Evolutionary conservation across 2,113 vertebrate species (phyloP), one percentile per base, ranked within the genome.

Genomic region (Oceanodroma tethys): DNA sequence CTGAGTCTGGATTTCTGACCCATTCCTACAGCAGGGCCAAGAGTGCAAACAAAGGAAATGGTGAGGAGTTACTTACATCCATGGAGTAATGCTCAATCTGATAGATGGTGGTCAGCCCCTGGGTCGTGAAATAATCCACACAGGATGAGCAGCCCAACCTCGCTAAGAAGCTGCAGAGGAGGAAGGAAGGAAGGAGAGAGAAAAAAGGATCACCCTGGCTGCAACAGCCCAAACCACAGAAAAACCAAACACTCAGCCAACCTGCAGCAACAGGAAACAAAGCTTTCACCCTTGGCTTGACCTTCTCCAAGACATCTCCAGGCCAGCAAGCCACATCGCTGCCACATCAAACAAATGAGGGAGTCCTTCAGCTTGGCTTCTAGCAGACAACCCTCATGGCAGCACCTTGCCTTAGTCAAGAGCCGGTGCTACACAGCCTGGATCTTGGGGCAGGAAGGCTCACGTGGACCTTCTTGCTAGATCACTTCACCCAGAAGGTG

Each of bases 41-140:
- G 89, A 71, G 70, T 21, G 55, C 78, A 94, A 96, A 93, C 65
- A 95, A 93, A 91, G 93, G 96, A 97, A 97, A 97, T 7, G n/a
- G 97, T 79, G 94, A 96, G 95, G 97, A 94, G 88, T 98, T 98
- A 98, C 99, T 99, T 99, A 99, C 99, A 99, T 99, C 99, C 98
- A 99, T 98, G 98, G 99, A 99, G 98, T 99, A 99, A 98, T 99
- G 99, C 98, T 99, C 99, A 98, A 99, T 99, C 99, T 99, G 99
- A 99, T 99, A 99, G 98, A 99, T 99, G 98, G 98, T 99, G 98
- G 98, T 99, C 98, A 99, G 98, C 96, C 99, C 99, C 96, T 99
- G 99, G 98, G 99, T 99, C 98, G 99, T 99, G 99, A 99, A 99
- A 99, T 99, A 99, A 98, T 99, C 99, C 99, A 99, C 97, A 98